Evolutionary conservation across 1,140 invertebrate genomes (phyloP).

Genomic region (Xylocopa sonorina): DNA sequence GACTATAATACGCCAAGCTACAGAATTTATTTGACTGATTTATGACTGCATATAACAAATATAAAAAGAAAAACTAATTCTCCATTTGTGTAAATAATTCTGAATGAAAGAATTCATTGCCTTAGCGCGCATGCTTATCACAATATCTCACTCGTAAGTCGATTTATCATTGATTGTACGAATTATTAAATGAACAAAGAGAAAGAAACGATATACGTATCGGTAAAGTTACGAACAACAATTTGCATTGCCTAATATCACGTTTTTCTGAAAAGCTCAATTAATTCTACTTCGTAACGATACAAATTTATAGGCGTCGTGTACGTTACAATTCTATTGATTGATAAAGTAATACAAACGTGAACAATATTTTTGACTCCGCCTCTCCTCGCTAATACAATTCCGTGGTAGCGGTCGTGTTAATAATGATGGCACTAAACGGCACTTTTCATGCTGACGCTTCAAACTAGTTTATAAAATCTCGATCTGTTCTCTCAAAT

Average conservation of each 20-base stretch:
- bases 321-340: constrained; percentile 21
- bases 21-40: constrained; percentile 46
- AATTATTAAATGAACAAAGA: background rate
- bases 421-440: too few relatives aligned
- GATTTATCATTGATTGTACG: background rate
- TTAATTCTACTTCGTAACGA: constrained; percentile 18
- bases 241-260: background rate
- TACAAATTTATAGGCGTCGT: constrained; percentile 7
- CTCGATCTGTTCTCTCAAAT: too few relatives aligned
- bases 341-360: constrained; percentile 15
- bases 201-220: background rate
- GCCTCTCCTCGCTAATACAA: too few relatives aligned
- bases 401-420: too few relatives aligned
- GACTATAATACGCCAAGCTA: background rate
- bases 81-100: constrained; percentile 48
- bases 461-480: too few relatives aligned
- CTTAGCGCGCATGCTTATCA: background rate
- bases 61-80: constrained; percentile 11
- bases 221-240: background rate
- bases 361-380: too few relatives aligned
- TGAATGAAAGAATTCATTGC: constrained; percentile 24
- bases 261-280: constrained; percentile 32
- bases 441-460: too few relatives aligned
- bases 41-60: constrained; percentile 20
- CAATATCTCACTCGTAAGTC: background rate